These are phyloP conservation scores for Todiramphus saurophagus DNA, from an alignment of 2,113 vertebrate genomes.

Conservation along the genomic window DNA sequence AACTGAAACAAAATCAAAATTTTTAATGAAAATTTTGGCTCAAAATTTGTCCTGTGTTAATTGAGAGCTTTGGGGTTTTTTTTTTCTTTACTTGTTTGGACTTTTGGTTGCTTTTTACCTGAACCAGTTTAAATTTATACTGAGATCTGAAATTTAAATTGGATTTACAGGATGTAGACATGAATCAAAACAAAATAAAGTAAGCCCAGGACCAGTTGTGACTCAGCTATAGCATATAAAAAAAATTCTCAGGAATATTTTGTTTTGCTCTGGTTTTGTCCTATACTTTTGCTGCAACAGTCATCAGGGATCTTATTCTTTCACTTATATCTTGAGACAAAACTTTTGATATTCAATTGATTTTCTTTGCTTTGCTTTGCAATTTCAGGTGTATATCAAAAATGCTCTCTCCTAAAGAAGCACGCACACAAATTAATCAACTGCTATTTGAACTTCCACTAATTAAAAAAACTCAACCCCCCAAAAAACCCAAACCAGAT, in stretches of 20 bases:
- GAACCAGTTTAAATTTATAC: neutral
- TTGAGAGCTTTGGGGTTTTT: neutral
- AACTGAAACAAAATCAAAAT: neutral
- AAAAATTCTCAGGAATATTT: neutral
- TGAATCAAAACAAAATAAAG: neutral
- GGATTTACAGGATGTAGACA: neutral
- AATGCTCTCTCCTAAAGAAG: neutral
- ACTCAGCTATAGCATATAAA: neutral
- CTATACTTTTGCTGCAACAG: fast-evolving
- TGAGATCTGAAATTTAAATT: neutral
- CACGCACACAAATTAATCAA: neutral
- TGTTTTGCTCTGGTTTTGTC: neutral
- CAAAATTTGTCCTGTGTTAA: neutral
- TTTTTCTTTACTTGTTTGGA: neutral
- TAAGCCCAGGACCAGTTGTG: neutral
- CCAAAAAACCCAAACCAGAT: neutral
- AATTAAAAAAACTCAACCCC: neutral
- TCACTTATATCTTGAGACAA: neutral
- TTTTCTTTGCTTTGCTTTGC: neutral
- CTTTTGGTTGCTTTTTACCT: neutral
- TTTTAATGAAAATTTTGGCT: neutral
- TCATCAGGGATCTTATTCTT: neutral
- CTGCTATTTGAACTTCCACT: neutral
- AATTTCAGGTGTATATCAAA: neutral
- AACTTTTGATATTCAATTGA: neutral